Evolutionary conservation across 2,113 vertebrate genomes (phyloP).

Genomic region (Osmerus mordax): DNA sequence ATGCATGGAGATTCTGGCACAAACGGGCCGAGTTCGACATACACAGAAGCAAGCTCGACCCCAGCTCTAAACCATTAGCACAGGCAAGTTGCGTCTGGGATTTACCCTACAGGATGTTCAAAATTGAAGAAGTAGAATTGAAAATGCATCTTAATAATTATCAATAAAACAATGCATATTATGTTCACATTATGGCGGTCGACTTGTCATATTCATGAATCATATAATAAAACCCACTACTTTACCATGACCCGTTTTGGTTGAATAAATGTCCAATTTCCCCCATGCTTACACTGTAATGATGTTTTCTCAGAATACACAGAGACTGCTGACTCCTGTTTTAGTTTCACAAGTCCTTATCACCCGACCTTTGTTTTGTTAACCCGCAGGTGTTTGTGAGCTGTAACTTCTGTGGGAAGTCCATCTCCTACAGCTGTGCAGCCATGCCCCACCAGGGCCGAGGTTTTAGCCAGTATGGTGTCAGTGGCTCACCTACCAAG

Average conservation of each 20-base stretch:
- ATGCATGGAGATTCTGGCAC: constrained; percentile 99
- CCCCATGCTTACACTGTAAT: no score
- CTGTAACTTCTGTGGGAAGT: constrained; percentile 99
- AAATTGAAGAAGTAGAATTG: no score
- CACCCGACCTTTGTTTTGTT: constrained; percentile 36
- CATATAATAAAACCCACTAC: no score
- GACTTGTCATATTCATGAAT: no score
- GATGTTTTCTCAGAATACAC: no score
- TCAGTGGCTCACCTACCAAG: constrained; percentile 95
- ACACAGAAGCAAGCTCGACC: constrained; percentile 93
- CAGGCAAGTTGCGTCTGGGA: constrained; percentile 73
- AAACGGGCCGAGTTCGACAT: constrained; percentile 99
- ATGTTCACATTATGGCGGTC: no score
- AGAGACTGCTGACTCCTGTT: constrained; percentile 17
- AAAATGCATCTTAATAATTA: no score
- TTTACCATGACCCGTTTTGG: no score
- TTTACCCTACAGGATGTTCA: no score
- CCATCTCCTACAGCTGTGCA: constrained; percentile 97
- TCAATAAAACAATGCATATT: no score
- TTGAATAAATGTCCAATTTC: no score
- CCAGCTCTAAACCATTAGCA: constrained; percentile 95
- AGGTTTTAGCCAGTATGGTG: constrained; percentile 96
- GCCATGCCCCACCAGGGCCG: constrained; percentile 92
- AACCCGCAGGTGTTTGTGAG: constrained; percentile 91
- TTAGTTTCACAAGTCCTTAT: constrained; percentile 26